Base-by-base conservation (phyloP, 2,888 invertebrate genomes). In the Drosophila mettleri region DNA sequence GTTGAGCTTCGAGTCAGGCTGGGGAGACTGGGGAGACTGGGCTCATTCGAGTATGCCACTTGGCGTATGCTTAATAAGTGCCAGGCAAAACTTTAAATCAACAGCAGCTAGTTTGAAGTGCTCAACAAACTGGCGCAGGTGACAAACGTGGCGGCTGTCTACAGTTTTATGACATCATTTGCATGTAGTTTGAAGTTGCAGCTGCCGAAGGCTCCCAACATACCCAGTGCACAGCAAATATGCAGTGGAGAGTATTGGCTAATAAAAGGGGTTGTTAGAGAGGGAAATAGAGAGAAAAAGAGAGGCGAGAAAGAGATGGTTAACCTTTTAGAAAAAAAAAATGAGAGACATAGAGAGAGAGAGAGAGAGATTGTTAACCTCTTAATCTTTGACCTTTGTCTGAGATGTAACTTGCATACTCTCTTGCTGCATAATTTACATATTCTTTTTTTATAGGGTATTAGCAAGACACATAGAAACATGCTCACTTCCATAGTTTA, bases 101-200 rank as follows among this genome's bases (percentile, higher is more conserved):
- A 68, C 59, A 61, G 18, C 45, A 49, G 51, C 48, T 53, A 68
- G 55, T 58, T 74, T 70, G 51, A 16, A 76, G 76, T 70, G 78
- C 52, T 74, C 52, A 46, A 24, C 64, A 76, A 75, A 75, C 77
- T 72, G 57, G 49, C 60, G 20, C 76, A 74, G 76, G 74, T 74
- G 74, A 58, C 63, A 68, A 55, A 12, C 51, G 52, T 41, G 55
- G 34, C 55, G 20, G 24, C 52, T 52, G 51, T 39, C 67, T 22
- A 58, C 66, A 39, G 29, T 65, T 64, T 69, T 70, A 78, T 76
- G 68, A 86, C 68, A 82, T 70, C 77, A 86, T 87, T 88, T 86
- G 73, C 86, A 88, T 80, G 59, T 69, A 66, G 72, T 69, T 80
- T 67, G 33, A 71, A 66, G 62, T 55, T 75, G 71, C 69, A 80